Base-by-base conservation (phyloP, 1,140 invertebrate genomes). In the Drosophila elegans region DNA sequence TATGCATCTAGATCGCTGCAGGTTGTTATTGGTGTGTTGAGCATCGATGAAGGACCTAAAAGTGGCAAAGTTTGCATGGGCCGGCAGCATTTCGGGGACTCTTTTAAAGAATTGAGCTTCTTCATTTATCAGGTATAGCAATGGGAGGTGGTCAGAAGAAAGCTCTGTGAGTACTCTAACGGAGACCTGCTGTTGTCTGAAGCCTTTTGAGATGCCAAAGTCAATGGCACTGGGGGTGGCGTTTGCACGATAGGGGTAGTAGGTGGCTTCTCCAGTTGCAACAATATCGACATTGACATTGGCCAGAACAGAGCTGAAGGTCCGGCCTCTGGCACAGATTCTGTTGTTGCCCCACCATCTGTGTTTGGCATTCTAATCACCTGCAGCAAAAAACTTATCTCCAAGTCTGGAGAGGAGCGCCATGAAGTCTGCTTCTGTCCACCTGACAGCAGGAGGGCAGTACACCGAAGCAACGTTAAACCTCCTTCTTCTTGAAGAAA, bases 211-310 rank as follows among this genome's bases (percentile, higher is more conserved):
- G n/a, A 42, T 66, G 4, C 45, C 62, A n/a, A 66, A 66, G 13
- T 66, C 53, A 21, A 66, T 66, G 7, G 53, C 25, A 27, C 62
- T 64, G n/a, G 62, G n/a, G 62, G 62, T 49, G 42, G 53, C 36
- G 13, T 11, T 56, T 13, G 41, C 61, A 25, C 61, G 61, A 46
- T 54, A 54, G 9, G 61, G 61, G n/a, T 54, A 25, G 34, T 34
- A 56, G 11, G 53, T 49, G 12, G 62, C 36, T 41, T 55, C 44
- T 29, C 36, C 62, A 55, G 52, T 21, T 12, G 52, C 62, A 6
- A 48, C 53, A 32, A 64, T 32, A 41, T 64, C 52, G n/a, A 64
- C 32, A 10, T 56, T 21, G 7, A 25, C 36, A 11, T 49, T 29
- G 25, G 38, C 45, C 34, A 56, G 53, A 10, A 13, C 53, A 51